A percentile compares a stretch with the other conserved stretches of the same genome.
Conservation (phyloP, 2,888 invertebrate genomes). For the Troilus luridus region DNA sequence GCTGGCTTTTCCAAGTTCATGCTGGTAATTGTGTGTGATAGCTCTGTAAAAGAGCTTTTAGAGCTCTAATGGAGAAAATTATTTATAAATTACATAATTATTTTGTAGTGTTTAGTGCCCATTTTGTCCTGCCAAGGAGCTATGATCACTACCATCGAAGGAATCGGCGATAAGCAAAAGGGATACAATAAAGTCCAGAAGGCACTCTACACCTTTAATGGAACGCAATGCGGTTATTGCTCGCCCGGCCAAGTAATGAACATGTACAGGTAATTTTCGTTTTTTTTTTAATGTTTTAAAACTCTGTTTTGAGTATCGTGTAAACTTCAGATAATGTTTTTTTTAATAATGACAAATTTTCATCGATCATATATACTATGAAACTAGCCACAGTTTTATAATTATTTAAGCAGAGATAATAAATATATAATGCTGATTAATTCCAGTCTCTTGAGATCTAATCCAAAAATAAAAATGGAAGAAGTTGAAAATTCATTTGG, state of each 20-base stretch:
- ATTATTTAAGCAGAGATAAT: background rate
- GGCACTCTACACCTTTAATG: slow-evolving; percentile 77
- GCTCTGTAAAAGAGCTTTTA: background rate
- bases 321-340: too few species aligned
- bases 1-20: too few species aligned
- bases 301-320: too few species aligned
- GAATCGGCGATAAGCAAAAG: slow-evolving; percentile 76
- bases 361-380: background rate
- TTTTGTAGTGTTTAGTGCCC: slow-evolving; percentile 75
- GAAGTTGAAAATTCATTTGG: slow-evolving; percentile 80
- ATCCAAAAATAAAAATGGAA: slow-evolving; percentile 70
- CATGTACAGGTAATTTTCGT: slow-evolving; percentile 75
- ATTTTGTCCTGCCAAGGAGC: slow-evolving; percentile 77
- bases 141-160: slow-evolving; percentile 81
- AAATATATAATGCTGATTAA: background rate
- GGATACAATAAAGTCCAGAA: slow-evolving; percentile 81
- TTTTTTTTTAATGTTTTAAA: background rate
- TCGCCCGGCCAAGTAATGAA: slow-evolving; percentile 85
- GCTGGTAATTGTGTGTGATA: too few species aligned
- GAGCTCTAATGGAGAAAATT: background rate
- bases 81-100: background rate
- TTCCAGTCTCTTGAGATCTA: slow-evolving; percentile 63
- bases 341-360: too few species aligned
- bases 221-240: slow-evolving; percentile 83
- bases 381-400: background rate